These are phyloP conservation scores for Camponotus floridanus DNA, from an alignment of 1,140 invertebrate species.

Conservation along the genomic window DNA sequence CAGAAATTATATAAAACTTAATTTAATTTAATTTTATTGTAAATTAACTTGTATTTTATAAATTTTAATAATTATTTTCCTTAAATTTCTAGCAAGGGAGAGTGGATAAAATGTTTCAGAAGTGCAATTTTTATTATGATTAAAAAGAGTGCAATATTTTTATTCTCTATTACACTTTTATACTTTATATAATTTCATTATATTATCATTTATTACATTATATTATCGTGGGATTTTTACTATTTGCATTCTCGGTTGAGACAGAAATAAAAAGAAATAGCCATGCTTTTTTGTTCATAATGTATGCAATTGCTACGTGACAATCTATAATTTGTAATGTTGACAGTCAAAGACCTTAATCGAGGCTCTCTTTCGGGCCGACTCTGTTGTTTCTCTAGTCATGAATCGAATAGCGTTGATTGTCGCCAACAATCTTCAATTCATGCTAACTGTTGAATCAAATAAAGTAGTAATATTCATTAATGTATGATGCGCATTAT, in stretches of 20 bases:
- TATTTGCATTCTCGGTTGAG: not conserved
- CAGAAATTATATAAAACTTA: too few relatives aligned
- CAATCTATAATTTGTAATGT: constrained; percentile 28
- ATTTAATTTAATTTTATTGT: not conserved
- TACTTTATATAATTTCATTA: not conserved
- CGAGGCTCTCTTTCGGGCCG: not conserved
- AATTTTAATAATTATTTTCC: not conserved
- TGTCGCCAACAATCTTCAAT: not conserved
- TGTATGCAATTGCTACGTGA: not conserved
- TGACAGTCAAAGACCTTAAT: constrained; percentile 33
- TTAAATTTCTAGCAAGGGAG: not conserved
- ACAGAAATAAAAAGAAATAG: not conserved
- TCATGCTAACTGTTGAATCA: not conserved
- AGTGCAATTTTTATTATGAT: too few relatives aligned
- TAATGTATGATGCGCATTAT: not conserved
- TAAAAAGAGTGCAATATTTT: too few relatives aligned
- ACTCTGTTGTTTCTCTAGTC: not conserved
- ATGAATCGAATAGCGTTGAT: not conserved
- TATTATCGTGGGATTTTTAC: not conserved
- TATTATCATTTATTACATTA: not conserved
- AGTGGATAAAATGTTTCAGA: not conserved
- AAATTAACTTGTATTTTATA: not conserved
- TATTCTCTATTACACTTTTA: not conserved
- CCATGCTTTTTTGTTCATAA: not conserved
- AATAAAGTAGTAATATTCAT: constrained; percentile 29